Percentiles rank a stretch among this genome's conserved stretches.
Evolutionary conservation across 2,797 vertebrate genomes (phyloP).

Genomic region (Neopelma chrysocephalum): DNA sequence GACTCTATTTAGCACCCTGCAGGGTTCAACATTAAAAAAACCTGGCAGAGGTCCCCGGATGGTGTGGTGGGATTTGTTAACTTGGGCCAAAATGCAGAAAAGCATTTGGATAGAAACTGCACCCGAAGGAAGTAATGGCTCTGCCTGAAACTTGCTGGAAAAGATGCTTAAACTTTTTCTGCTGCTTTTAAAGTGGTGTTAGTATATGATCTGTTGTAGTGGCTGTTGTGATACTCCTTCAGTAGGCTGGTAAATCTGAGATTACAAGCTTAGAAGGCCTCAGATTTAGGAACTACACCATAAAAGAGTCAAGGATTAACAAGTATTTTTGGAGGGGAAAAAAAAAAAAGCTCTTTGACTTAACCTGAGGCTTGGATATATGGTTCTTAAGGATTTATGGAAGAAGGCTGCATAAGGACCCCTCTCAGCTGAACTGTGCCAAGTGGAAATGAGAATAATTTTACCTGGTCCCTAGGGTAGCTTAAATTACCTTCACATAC

Average conservation of each 20-base stretch:
- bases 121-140: neutral
- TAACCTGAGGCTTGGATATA: neutral
- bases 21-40: neutral
- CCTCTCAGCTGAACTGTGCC: neutral
- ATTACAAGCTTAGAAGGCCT: neutral
- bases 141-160: neutral
- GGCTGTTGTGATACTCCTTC: neutral
- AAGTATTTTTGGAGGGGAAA: neutral
- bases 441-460: neutral
- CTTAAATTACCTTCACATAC: neutral
- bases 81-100: neutral
- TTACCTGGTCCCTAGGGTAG: neutral
- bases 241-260: neutral
- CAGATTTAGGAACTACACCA: neutral
- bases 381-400: neutral
- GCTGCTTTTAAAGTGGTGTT: neutral
- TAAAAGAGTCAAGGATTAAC: neutral
- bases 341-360: neutral
- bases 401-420: neutral
- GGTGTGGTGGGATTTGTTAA: neutral
- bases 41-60: neutral
- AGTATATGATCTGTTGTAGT: neutral
- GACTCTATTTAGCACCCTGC: neutral
- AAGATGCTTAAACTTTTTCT: neutral
- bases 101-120: neutral